Evolutionary conservation across 2,888 invertebrate genomes (phyloP), one percentile per base, ranked within the genome.

Genomic region (Mactromeris polynyma): DNA sequence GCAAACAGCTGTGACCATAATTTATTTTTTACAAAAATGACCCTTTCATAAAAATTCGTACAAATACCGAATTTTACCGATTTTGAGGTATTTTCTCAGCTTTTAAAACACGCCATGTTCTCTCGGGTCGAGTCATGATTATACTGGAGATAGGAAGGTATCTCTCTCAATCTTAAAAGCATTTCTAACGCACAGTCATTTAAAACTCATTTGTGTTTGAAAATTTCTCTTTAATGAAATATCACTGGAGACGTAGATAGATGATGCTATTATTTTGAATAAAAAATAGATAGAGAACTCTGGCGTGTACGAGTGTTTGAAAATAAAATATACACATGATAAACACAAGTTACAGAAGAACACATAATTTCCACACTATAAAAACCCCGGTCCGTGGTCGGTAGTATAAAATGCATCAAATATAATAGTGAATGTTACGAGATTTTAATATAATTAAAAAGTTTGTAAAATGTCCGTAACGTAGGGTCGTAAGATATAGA

Each of bases 121-220:
- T 73, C 73, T 14, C 33, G 73, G 11, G 14, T 73, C 73, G 17
- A 73, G 14, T 17, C 33, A 1, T 19, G 73, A 73, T 73, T 26
- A 11, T 19, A 73, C 31, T 6, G 14, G 19, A 73, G 73, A 73
- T 73, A 73, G 19, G 38, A 2, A 33, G 73, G 33, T 73, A 83
- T 83, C 77, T 51, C 2, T 17, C 21, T 46, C 6, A 14, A 84
- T 84, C 84, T 84, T 77, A 84, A 84, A 84, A 80, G 86, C 86
- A 86, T 81, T 81, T 87, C 73, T 87, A 77, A 77, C 86, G 46
- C 26, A 26, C 31, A 77, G 82, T 87, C 82, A 78, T 87, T 87
- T 87, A 88, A 84, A 88, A 46, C 87, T 87, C 86, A 78, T 87
- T 87, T 82, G 73, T 78, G 81, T 78, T 82, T 77, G 81, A 86